A percentile compares a stretch with the other conserved stretches of the same genome.
Evolutionary conservation across 2,797 vertebrate species (phyloP).

Genomic region (Taeniopygia guttata): DNA sequence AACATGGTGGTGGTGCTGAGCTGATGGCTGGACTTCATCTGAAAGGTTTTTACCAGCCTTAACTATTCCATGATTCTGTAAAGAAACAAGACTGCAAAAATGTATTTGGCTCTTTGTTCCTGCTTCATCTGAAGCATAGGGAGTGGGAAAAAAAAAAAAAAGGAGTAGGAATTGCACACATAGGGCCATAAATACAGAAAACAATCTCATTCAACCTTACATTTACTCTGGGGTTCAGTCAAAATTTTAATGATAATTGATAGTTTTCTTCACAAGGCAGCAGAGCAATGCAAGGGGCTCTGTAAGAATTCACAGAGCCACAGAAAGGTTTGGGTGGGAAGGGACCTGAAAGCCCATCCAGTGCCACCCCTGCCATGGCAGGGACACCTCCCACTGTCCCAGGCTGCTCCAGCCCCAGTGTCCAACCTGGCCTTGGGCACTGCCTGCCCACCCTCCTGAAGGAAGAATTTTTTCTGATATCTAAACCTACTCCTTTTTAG

Average conservation of each 20-base stretch:
- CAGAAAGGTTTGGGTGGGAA: neutral
- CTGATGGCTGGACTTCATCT: neutral
- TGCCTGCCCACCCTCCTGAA: rapidly evolving
- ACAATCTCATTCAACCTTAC: neutral
- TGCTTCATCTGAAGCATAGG: neutral
- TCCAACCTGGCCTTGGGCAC: neutral
- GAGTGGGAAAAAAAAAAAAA: neutral
- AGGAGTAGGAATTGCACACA: neutral
- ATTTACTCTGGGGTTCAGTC: neutral
- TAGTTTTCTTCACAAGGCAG: neutral
- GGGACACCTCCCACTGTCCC: neutral
- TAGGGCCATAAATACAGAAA: neutral
- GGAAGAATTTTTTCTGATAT: neutral
- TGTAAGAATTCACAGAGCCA: neutral
- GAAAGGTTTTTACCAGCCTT: neutral
- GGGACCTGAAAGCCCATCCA: rapidly evolving
- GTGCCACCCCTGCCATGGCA: neutral
- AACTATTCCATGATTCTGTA: neutral
- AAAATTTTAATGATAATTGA: neutral
- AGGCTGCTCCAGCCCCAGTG: neutral
- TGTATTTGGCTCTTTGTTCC: neutral
- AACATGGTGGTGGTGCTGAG: neutral
- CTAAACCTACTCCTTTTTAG: neutral
- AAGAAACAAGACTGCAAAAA: neutral
- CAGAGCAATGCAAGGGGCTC: neutral